Percentiles rank a stretch among this genome's conserved stretches.
phyloP scores from a whole-genome alignment of 2,797 vertebrate genomes.

The Paedocypris micromegethes region DNA sequence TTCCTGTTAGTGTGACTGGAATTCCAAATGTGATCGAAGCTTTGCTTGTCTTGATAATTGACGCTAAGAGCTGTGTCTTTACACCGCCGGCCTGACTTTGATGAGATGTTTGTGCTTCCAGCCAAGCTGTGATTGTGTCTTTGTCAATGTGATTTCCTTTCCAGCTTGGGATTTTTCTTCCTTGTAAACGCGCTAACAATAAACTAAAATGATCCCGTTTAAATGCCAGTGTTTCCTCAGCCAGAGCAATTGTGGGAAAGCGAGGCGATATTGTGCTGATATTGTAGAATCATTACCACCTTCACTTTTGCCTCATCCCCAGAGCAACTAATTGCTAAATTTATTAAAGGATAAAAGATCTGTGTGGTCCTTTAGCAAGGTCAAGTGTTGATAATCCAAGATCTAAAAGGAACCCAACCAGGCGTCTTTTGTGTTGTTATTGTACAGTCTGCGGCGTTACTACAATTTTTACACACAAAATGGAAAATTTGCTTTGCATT shows the following conservation, averaged over 20 bases:
- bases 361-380: too few species aligned
- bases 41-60: constrained; percentile 35
- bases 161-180: constrained; percentile 28
- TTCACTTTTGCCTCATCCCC: too few species aligned
- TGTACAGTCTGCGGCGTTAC: too few species aligned
- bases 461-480: too few species aligned
- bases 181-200: constrained; percentile 43
- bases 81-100: constrained; percentile 39
- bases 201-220: constrained; percentile 35
- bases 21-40: constrained; percentile 35
- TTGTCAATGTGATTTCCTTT: constrained; percentile 51
- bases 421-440: too few species aligned
- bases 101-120: constrained; percentile 49
- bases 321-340: too few species aligned
- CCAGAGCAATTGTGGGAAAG: constrained; percentile 29
- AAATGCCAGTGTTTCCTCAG: constrained; percentile 31
- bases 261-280: constrained; percentile 23
- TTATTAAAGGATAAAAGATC: too few species aligned
- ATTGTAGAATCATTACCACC: constrained; percentile 19
- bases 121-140: constrained; percentile 48
- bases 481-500: too few species aligned
- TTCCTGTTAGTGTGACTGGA: constrained; percentile 22
- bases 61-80: constrained; percentile 42
- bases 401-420: too few species aligned
- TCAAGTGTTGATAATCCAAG: too few species aligned